phyloP scores from a whole-genome alignment of 53 echinoderm and acorn worm species.

The Arbacia lixula region DNA sequence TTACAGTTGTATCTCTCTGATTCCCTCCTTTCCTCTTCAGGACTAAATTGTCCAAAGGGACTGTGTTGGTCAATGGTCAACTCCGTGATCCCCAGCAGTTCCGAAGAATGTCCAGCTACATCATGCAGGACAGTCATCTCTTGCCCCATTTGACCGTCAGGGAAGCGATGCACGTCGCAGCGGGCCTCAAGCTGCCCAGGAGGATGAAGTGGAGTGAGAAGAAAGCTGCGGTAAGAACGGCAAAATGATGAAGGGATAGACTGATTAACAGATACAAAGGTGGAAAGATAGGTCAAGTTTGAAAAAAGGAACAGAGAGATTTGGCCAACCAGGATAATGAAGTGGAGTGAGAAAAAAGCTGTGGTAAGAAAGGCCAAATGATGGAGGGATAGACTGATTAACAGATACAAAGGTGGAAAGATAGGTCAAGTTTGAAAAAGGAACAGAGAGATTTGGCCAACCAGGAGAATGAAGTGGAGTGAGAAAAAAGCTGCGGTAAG shows the following conservation, averaged over 20 bases:
- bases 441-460: background rate
- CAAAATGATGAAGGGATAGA: background rate
- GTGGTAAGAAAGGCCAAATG: slow-evolving; percentile 64
- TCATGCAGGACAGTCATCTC: slow-evolving; percentile 96
- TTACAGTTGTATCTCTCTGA: too few relatives aligned
- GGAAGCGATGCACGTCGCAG: slow-evolving; percentile 96
- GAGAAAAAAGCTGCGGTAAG: background rate
- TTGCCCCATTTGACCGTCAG: slow-evolving; percentile 89
- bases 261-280: background rate
- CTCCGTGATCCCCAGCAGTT: slow-evolving; percentile 77
- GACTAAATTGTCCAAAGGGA: slow-evolving; percentile 78
- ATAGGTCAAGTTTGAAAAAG: too few relatives aligned
- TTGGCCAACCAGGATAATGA: background rate
- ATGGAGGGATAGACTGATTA: background rate
- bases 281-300: background rate
- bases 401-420: background rate
- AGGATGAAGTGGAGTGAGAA: slow-evolving; percentile 72
- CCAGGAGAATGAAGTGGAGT: background rate
- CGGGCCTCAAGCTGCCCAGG: slow-evolving; percentile 83
- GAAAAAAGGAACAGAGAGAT: too few relatives aligned
- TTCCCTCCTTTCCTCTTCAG: slow-evolving; percentile 56
- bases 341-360: slow-evolving; percentile 68
- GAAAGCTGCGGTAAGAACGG: slow-evolving; percentile 85
- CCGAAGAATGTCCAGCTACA: slow-evolving; percentile 96
- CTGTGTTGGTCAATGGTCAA: slow-evolving; percentile 83